Evolutionary conservation across 2,797 vertebrate genomes (phyloP), one percentile per base, ranked within the genome.

Genomic region (Hoplostethus mediterraneus): DNA sequence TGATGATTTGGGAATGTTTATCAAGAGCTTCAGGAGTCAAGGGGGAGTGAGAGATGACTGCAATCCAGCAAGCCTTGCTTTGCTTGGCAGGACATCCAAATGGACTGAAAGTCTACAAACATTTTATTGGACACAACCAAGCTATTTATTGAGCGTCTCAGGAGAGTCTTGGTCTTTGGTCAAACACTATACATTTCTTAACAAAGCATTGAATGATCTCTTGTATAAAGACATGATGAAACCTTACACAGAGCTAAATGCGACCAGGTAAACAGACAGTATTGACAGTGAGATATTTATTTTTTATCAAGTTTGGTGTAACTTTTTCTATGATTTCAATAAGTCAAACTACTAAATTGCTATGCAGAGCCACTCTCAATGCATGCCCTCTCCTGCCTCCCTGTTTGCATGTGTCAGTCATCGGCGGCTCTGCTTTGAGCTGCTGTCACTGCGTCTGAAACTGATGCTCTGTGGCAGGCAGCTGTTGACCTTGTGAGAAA

Each of bases 1-100:
- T 77, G 65, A 86, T 65, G 60, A 82, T 82, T 73, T 53, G 74
- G 54, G 44, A 74, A 76, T 73, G 72, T 82, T 87, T 72, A 67
- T 71, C 8, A 4, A 25, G 13, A 31, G 60, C 25, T 31, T 78
- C 63, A 21, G 44, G 71, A 88, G 62, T 73, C 53, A 47, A 60
- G 11, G 42, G 67, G 44, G 68, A 80, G 65, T 63, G 67, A 75
- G 86, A 88, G 80, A 86, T 49, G 10, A 71, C 51, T 71, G 55
- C 1, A 33, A 66, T 73, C 33, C 47, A 54, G 33, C 31, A 40
- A 82, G 47, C 4, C 14, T 16, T 63, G 78, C 63, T 83, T 72
- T 67, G 17, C 13, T 81, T 79, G 75, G 85, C 70, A 52, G 67
- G 31, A 12, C 12, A 57, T 63, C 44, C 10, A 36, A 63, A 64